phyloP scores from a whole-genome alignment of 64 coral and sea anemone genomes.

The Platygyra sinensis region DNA sequence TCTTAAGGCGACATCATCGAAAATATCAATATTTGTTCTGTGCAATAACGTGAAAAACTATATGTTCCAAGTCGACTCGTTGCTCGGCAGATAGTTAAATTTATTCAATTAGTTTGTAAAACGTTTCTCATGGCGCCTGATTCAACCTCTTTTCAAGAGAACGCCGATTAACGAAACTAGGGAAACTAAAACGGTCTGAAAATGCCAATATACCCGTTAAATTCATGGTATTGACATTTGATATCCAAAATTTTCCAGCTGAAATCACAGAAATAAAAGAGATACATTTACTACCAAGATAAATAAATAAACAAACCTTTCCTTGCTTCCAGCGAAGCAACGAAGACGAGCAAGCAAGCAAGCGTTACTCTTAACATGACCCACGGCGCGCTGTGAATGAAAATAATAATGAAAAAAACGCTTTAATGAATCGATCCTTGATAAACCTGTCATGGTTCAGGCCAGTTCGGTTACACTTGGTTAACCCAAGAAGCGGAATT shows the following conservation, averaged over 20 bases:
- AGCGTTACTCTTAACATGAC: constrained; percentile 47
- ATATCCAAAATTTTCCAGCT: background rate
- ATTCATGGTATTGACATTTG: background rate
- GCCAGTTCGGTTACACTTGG: background rate
- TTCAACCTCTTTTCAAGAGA: background rate
- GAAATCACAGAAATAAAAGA: background rate
- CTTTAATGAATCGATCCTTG: background rate
- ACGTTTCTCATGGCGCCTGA: background rate
- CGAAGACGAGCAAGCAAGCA: constrained; percentile 8
- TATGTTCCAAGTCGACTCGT: no score
- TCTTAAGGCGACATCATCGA: no score
- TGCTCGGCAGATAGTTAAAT: no score
- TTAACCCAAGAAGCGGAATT: background rate
- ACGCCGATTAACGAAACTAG: background rate
- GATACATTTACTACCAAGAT: background rate
- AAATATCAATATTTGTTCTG: no score
- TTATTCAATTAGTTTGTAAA: no score
- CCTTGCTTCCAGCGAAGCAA: constrained; percentile 40
- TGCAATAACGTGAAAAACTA: no score
- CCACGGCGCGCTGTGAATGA: background rate
- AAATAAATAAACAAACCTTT: constrained; percentile 26
- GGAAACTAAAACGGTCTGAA: background rate
- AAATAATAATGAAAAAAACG: background rate
- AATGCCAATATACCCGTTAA: background rate
- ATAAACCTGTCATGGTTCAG: background rate